Evolutionary conservation across 2,797 vertebrate genomes (phyloP), one percentile per base, ranked within the genome.

Genomic region (Gallinago stenura): DNA sequence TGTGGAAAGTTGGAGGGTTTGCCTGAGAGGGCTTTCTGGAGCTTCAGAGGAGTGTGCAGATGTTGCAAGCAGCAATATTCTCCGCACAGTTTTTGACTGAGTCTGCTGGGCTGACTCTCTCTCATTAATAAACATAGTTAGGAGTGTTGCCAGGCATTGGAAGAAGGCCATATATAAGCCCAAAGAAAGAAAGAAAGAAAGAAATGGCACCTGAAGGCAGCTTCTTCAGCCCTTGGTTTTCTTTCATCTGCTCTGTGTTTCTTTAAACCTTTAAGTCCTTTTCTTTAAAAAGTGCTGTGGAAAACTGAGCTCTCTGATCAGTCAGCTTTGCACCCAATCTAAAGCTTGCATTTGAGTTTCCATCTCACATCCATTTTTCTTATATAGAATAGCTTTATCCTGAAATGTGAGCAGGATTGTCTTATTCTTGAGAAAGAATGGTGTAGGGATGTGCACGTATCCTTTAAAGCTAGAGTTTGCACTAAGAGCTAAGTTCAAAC

Each of bases 1-100:
- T 30, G 25, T 35, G 22, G 14, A 21, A 37, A 66, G 12, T 0
- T 45, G 21, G 2, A 3, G 24, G 6, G 1, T 19, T 35, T 73
- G 25, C 14, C 35, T 62, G 16, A 35, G 13, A 33, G 24, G 17
- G 11, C 10, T 76, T 62, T 43, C 4, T 2, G 66, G 30, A 65
- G 11, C 8, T 84, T 46, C 28, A 73, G 81, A 60, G 21, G 35
- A 51, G 5, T 2, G 48, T 54, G 22, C 28, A 61, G n/a, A 3
- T 75, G 4, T 45, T 61, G 22, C 12, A 68, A 77, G 26, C 62
- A 80, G 56, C 46, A 45, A 41, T 72, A 31, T 20, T 57, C n/a
- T 50, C 37, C 58, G 48, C 9, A 8, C 2, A 43, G 33, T 43
- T 68, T 85, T 85, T 82, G n/a, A 61, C 19, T 1, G 4, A 35